A percentile compares a stretch with the other conserved stretches of the same genome.
Evolutionary conservation across 2,113 vertebrate species (phyloP).

Genomic region (Boleophthalmus pectinirostris): DNA sequence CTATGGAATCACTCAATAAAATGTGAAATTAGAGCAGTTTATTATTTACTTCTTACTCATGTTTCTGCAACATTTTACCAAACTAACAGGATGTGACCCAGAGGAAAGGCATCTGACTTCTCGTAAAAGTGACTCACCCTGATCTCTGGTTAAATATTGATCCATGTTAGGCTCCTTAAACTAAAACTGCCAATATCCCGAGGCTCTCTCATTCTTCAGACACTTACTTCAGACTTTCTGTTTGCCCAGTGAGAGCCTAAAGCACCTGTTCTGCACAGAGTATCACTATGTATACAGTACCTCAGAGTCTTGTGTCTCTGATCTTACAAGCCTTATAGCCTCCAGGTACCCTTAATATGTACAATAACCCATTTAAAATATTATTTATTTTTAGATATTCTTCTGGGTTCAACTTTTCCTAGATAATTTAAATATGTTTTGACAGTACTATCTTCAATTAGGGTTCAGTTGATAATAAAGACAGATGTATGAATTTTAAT

Average conservation of each 20-base stretch:
- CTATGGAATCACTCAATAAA: not conserved
- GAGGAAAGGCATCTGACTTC: not conserved
- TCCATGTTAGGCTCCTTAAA: not conserved
- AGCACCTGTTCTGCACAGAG: not conserved
- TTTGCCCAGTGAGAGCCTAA: not conserved
- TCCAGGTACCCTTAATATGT: no score
- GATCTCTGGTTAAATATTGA: slow-evolving; percentile 1
- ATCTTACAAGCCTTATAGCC: no score
- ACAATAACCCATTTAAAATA: no score
- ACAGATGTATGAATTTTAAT: no score
- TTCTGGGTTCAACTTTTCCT: not conserved
- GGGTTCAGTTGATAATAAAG: no score
- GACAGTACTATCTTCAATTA: no score
- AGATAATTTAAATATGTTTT: no score
- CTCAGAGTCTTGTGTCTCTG: not conserved
- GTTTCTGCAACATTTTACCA: not conserved
- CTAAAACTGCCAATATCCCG: not conserved
- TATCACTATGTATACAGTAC: not conserved
- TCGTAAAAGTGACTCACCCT: slow-evolving; percentile 3
- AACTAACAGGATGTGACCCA: not conserved
- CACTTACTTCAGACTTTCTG: slow-evolving; percentile 6
- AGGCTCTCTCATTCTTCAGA: slow-evolving; percentile 2
- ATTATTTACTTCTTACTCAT: not conserved
- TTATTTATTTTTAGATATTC: no score
- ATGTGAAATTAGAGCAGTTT: not conserved